phyloP scores from a whole-genome alignment of 1,140 invertebrate species.

The Wiebesia pumilae region DNA sequence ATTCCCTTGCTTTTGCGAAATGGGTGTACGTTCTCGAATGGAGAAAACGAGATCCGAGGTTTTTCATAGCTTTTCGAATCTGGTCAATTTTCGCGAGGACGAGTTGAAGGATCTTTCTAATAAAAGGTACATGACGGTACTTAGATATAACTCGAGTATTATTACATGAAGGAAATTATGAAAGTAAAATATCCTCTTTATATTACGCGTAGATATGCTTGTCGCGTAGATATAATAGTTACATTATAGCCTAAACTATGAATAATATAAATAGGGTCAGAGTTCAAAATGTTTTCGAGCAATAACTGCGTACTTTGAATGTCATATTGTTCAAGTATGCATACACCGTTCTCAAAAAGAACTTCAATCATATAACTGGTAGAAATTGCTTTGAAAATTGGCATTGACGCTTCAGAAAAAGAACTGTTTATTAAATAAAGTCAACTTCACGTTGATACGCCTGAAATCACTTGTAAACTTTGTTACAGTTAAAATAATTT shows the following conservation, averaged over 20 bases:
- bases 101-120: slow-evolving; percentile 32
- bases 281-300: neutral
- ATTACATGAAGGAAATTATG: neutral
- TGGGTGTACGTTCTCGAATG: neutral
- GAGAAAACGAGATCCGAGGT: neutral
- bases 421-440: neutral
- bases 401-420: neutral
- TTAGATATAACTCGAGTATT: neutral
- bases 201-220: neutral
- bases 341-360: no score
- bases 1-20: neutral
- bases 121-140: neutral
- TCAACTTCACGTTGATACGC: neutral
- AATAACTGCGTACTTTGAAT: neutral
- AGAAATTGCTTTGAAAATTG: neutral
- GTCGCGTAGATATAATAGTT: no score
- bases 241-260: neutral
- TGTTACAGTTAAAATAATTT: neutral
- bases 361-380: no score
- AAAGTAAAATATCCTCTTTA: neutral
- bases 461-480: neutral
- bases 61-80: neutral
- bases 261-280: neutral
- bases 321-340: no score
- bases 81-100: slow-evolving; percentile 37